These are phyloP conservation scores for Ariopsis seemanni DNA, from an alignment of 2,113 vertebrate species.

Conservation along the genomic window DNA sequence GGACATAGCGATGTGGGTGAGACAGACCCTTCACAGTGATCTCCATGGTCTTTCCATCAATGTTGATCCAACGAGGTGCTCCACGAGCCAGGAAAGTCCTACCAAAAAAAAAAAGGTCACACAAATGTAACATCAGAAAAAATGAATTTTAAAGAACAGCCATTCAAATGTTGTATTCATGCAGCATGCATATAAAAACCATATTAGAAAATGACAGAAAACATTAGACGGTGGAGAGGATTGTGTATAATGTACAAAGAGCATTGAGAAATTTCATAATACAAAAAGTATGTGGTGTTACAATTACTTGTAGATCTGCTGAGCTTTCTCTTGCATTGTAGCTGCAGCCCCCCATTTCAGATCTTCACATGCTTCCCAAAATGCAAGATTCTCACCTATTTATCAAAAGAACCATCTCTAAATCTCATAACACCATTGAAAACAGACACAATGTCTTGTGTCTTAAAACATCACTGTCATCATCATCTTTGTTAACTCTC, in stretches of 20 bases:
- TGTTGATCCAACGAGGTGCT: conserved; percentile 97
- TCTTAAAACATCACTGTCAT: not conserved
- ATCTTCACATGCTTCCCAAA: conserved; percentile 97
- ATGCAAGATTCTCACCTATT: conserved; percentile 93
- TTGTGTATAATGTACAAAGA: not conserved
- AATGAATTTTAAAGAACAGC: not conserved
- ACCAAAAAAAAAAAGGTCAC: conserved; percentile 32
- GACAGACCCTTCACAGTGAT: conserved; percentile 89
- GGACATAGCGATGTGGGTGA: conserved; percentile 92
- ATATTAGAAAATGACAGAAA: conserved; percentile 5
- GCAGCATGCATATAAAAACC: not conserved
- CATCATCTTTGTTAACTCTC: not conserved
- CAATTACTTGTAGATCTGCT: conserved; percentile 93
- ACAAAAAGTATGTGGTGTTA: not conserved
- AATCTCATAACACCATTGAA: not conserved
- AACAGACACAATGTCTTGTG: not conserved
- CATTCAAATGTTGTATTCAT: not conserved
- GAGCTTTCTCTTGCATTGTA: conserved; percentile 93
- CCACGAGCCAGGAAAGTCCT: conserved; percentile 95
- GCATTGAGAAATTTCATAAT: not conserved
- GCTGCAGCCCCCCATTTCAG: conserved; percentile 92
- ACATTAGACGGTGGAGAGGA: not conserved
- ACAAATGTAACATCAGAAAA: not conserved
- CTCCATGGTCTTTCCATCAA: conserved; percentile 97
- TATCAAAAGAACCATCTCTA: not conserved